phyloP scores from a whole-genome alignment of 2,113 vertebrate species.

The Halcyon malimbica region DNA sequence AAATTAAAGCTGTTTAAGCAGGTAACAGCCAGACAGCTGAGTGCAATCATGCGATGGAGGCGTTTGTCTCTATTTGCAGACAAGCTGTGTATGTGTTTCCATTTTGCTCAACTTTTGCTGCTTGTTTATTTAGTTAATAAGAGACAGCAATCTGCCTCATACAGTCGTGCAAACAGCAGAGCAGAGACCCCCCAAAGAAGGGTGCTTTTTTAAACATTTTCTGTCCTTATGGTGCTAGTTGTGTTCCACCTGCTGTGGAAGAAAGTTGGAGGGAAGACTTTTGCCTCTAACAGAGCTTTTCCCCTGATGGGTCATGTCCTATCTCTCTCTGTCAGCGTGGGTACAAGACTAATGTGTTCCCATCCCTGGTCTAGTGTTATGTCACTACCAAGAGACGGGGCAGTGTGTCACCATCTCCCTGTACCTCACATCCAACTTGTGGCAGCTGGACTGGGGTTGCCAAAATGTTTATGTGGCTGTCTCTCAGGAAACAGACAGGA shows the following conservation, averaged over 20 bases:
- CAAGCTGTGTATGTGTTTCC: slow-evolving; percentile 41
- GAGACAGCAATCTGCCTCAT: slow-evolving; percentile 33
- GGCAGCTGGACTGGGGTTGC: neutral
- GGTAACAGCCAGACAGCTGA: slow-evolving; percentile 58
- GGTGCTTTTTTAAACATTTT: neutral
- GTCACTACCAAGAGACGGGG: neutral
- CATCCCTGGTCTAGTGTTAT: neutral
- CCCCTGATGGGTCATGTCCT: neutral
- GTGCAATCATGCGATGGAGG: slow-evolving; percentile 28
- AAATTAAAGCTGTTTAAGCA: slow-evolving; percentile 55
- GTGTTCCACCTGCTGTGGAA: neutral
- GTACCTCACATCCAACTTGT: rapidly evolving
- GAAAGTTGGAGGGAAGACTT: neutral
- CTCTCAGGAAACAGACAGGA: neutral
- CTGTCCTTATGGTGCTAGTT: neutral
- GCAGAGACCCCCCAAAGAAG: neutral
- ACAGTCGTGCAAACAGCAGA: neutral
- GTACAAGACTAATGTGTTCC: neutral
- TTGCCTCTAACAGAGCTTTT: neutral
- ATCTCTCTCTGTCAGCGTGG: neutral
- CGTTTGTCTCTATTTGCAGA: slow-evolving; percentile 58
- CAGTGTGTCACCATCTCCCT: neutral
- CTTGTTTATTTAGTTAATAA: slow-evolving; percentile 63
- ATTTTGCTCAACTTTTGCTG: slow-evolving; percentile 49
- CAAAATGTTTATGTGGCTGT: neutral